Conservation (phyloP, 1,140 invertebrate species). For the Platyscapa corneri region DNA sequence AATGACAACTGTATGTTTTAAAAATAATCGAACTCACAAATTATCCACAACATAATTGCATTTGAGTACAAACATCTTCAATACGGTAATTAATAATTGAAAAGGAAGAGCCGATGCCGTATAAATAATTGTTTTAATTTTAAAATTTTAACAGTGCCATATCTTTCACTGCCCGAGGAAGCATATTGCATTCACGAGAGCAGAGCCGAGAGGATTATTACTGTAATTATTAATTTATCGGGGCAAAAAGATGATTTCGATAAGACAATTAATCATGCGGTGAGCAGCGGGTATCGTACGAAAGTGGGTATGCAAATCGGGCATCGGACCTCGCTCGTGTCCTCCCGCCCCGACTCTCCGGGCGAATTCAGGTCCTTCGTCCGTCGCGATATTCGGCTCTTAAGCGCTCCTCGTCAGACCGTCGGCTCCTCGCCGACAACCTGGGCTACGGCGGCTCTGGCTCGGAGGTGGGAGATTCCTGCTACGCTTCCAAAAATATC, state of each 20-base stretch:
- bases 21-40: neutral
- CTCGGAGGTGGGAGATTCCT: conserved; percentile 75
- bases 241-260: neutral
- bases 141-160: neutral
- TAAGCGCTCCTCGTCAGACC: conserved; percentile 8
- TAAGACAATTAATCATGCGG: neutral
- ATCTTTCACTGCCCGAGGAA: neutral
- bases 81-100: neutral
- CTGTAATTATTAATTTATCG: neutral
- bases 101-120: neutral
- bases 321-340: neutral
- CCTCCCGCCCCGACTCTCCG: neutral
- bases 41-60: neutral
- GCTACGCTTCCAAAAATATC: conserved; percentile 92
- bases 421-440: neutral
- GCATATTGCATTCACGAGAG: no score
- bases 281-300: neutral
- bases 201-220: neutral
- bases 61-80: neutral
- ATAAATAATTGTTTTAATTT: neutral
- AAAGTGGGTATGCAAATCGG: neutral
- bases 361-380: conserved; percentile 6
- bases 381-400: neutral
- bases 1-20: neutral
- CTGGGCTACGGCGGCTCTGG: conserved; percentile 67